phyloP scores from a whole-genome alignment of 2,888 invertebrate genomes.

The Dynastes maya region DNA sequence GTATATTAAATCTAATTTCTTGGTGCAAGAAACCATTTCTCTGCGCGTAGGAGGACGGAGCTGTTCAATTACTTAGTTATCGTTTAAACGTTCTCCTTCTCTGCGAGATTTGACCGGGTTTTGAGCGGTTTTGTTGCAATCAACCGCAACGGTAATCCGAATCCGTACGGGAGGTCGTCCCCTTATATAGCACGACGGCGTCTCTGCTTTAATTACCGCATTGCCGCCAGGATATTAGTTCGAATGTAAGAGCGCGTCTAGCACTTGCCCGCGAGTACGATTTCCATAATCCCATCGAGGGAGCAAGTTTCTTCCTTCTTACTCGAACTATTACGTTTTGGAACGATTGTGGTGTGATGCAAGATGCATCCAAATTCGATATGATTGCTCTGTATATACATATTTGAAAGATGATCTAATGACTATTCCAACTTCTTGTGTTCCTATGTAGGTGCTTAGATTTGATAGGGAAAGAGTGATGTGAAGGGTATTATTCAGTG shows the following conservation, averaged over 20 bases:
- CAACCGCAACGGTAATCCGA: constrained; percentile 34
- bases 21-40: no score
- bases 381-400: no score
- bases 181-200: neutral
- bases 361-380: no score
- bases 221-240: constrained; percentile 40
- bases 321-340: no score
- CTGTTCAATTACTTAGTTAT: constrained; percentile 10
- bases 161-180: constrained; percentile 15
- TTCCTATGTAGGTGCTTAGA: no score
- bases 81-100: constrained; percentile 1
- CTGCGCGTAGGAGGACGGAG: neutral
- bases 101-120: constrained; percentile 13
- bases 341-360: no score
- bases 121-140: constrained; percentile 39
- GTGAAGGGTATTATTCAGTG: no score
- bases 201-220: constrained; percentile 38
- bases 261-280: constrained; percentile 1
- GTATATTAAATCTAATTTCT: no score
- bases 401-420: no score
- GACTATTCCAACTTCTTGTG: no score
- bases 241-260: neutral
- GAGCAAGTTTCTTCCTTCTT: neutral
- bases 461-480: no score
- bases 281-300: constrained; percentile 31